These are phyloP conservation scores for Henricia sp. DNA, from an alignment of 53 echinoderm and acorn worm genomes.

Conservation along the genomic window DNA sequence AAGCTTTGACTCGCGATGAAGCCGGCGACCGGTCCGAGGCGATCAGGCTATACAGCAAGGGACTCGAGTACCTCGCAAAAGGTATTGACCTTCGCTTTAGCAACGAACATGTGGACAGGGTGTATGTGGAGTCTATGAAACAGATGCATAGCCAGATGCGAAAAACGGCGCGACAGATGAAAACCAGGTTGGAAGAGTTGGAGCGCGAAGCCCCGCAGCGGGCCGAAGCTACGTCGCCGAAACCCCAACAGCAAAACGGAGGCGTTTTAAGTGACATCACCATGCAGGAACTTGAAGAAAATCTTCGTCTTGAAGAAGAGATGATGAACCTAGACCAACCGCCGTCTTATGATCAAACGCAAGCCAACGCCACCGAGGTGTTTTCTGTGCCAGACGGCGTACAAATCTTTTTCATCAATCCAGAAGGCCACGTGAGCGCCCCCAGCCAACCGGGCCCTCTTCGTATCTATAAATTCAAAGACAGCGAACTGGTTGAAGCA, in stretches of 20 bases:
- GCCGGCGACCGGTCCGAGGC: constrained; percentile 71
- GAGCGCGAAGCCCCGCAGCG: constrained; percentile 51
- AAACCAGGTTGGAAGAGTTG: constrained; percentile 79
- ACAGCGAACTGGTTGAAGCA: constrained; percentile 48
- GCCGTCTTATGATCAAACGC: constrained; percentile 87
- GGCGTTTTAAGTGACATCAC: constrained; percentile 14
- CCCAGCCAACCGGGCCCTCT: constrained; percentile 86
- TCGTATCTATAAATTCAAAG: constrained; percentile 80
- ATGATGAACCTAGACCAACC: constrained; percentile 49
- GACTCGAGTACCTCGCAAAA: constrained; percentile 71
- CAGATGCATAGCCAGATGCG: constrained; percentile 91
- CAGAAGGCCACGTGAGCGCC: constrained; percentile 87
- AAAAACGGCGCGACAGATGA: constrained; percentile 85
- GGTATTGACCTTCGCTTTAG: constrained; percentile 75
- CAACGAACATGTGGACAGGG: neutral
- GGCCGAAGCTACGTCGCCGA: no score
- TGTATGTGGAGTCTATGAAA: constrained; percentile 67
- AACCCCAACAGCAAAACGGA: no score
- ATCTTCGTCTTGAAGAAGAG: constrained; percentile 71
- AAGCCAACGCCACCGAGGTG: constrained; percentile 84
- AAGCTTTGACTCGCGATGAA: constrained; percentile 84
- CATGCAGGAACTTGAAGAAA: constrained; percentile 67
- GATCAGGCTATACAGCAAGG: constrained; percentile 71
- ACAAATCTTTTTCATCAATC: constrained; percentile 91
- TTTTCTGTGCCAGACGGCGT: constrained; percentile 78